These are phyloP conservation scores for Amiota mariae DNA, from an alignment of 2,888 invertebrate species.

Conservation along the genomic window DNA sequence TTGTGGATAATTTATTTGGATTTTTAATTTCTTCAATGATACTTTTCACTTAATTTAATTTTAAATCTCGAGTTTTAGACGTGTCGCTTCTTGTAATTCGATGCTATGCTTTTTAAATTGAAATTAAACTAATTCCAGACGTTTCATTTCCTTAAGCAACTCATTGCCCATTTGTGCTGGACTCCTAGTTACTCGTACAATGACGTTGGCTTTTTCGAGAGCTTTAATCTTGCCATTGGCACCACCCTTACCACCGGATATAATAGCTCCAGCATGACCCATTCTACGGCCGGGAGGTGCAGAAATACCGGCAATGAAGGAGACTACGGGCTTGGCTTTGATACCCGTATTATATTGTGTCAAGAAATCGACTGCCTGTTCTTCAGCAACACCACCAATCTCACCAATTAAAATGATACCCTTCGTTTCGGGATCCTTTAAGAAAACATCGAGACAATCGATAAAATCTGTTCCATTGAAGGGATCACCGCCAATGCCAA, in stretches of 20 bases:
- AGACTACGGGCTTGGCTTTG: conserved; percentile 96
- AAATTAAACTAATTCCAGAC: conserved; percentile 79
- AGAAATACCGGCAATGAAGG: conserved; percentile 98
- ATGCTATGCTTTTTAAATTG: conserved; percentile 22
- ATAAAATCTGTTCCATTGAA: conserved; percentile 99
- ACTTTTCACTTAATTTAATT: conserved; percentile 14
- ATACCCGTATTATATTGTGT: conserved; percentile 84
- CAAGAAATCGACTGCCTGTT: conserved; percentile 94
- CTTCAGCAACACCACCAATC: conserved; percentile 98
- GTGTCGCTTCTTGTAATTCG: too few species aligned
- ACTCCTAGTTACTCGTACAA: conserved; percentile 94
- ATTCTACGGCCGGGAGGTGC: conserved; percentile 98
- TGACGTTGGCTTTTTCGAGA: conserved; percentile 92
- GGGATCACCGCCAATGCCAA: conserved; percentile 99
- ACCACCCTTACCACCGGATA: conserved; percentile 98
- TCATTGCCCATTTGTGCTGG: conserved; percentile 96
- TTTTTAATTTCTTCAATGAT: neutral
- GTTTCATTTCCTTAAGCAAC: conserved; percentile 91
- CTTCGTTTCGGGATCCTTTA: conserved; percentile 93
- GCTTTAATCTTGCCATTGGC: conserved; percentile 98
- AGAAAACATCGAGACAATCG: conserved; percentile 96
- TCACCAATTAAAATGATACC: conserved; percentile 99
- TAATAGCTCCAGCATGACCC: conserved; percentile 99
- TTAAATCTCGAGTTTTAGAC: conserved; percentile 1
- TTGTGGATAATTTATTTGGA: conserved; percentile 9